These are phyloP conservation scores for Melikaiella ostensackeni DNA, from an alignment of 2,888 invertebrate genomes.

Conservation along the genomic window DNA sequence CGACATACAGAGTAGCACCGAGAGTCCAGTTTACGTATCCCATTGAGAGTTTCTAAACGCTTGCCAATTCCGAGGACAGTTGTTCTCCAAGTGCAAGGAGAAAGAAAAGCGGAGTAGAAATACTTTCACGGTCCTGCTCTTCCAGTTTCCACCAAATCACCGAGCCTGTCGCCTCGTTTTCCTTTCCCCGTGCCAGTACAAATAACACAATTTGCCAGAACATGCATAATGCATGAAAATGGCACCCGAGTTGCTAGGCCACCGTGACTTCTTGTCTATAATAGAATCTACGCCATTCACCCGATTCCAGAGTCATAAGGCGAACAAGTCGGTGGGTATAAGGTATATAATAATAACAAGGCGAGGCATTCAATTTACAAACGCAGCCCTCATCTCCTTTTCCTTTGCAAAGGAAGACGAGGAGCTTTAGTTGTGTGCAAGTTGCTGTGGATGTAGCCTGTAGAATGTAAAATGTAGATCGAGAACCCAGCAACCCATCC, in stretches of 20 bases:
- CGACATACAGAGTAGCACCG: not conserved
- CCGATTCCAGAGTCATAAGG: slow-evolving; percentile 69
- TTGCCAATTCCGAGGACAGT: slow-evolving; percentile 37
- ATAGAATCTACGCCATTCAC: slow-evolving; percentile 73
- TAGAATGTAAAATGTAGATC: slow-evolving; percentile 14
- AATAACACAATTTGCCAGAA: slow-evolving; percentile 72
- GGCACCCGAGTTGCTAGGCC: slow-evolving; percentile 66
- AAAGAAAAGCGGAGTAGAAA: slow-evolving; percentile 24
- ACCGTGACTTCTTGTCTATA: slow-evolving; percentile 72
- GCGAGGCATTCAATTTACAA: slow-evolving; percentile 74
- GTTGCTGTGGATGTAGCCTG: not conserved
- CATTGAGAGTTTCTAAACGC: slow-evolving; percentile 37
- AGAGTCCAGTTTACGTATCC: slow-evolving; percentile 35
- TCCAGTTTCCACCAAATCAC: slow-evolving; percentile 29
- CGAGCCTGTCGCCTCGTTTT: slow-evolving; percentile 45
- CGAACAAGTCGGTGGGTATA: slow-evolving; percentile 67
- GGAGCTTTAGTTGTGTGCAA: slow-evolving; percentile 6
- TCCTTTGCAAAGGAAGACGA: slow-evolving; percentile 40
- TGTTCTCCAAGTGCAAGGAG: slow-evolving; percentile 31
- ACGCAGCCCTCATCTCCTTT: slow-evolving; percentile 48
- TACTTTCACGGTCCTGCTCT: not conserved
- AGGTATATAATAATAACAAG: slow-evolving; percentile 67
- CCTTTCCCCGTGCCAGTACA: slow-evolving; percentile 58
- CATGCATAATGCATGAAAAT: slow-evolving; percentile 73
- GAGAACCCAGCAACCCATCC: slow-evolving; percentile 11